phyloP scores from a whole-genome alignment of 2,797 vertebrate species.

The Sibirionetta formosa region DNA sequence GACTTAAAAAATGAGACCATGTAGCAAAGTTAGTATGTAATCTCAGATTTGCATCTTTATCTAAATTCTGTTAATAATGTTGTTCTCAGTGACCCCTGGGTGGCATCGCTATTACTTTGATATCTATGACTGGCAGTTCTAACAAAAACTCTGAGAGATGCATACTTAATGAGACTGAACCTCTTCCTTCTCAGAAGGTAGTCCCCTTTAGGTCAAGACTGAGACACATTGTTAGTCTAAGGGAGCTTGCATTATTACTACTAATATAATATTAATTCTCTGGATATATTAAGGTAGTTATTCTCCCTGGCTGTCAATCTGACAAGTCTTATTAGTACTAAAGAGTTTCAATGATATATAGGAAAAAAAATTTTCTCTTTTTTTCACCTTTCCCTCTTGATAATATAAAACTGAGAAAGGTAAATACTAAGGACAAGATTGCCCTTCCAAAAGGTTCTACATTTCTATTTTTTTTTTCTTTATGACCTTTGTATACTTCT shows the following conservation, averaged over 20 bases:
- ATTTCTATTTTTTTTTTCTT: not conserved
- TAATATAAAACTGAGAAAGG: not conserved
- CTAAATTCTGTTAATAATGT: slow-evolving; percentile 5
- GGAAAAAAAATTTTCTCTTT: not conserved
- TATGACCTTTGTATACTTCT: not conserved
- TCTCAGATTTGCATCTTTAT: not conserved
- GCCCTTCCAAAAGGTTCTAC: not conserved
- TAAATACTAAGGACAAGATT: not conserved
- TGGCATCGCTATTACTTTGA: not conserved
- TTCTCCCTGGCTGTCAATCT: not conserved
- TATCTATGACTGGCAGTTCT: slow-evolving; percentile 1
- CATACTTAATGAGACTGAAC: not conserved
- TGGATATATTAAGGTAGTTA: slow-evolving; percentile 6
- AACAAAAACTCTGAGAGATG: not conserved
- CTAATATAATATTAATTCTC: not conserved
- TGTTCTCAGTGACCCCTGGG: not conserved
- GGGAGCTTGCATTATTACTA: not conserved
- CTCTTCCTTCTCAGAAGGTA: not conserved
- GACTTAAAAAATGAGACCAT: not conserved
- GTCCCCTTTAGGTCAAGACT: not conserved
- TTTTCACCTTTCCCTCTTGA: not conserved
- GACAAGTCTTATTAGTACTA: not conserved
- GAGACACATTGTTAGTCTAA: not conserved
- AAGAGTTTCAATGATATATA: not conserved
- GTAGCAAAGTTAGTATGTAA: not conserved